phyloP scores from a whole-genome alignment of 1,140 invertebrate genomes.

The Drosophila mojavensis region DNA sequence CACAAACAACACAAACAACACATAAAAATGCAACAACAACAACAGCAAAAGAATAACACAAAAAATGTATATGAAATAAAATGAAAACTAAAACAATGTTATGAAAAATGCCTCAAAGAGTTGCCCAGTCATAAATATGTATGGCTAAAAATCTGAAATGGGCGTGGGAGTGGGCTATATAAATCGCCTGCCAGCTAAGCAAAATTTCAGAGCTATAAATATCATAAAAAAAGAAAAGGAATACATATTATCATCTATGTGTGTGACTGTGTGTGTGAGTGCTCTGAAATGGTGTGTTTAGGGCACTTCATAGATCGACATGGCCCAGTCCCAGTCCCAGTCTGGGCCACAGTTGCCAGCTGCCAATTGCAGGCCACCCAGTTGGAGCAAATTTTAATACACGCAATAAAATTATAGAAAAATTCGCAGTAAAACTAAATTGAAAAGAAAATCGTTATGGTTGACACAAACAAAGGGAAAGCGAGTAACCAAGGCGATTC shows the following conservation, averaged over 20 bases:
- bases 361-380: constrained; percentile 21
- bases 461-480: constrained; percentile 62
- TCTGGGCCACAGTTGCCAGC: background rate
- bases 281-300: constrained; percentile 72
- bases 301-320: constrained; percentile 41
- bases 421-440: constrained; percentile 82
- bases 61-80: constrained; percentile 28
- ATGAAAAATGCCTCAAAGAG: constrained; percentile 54
- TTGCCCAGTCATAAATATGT: constrained; percentile 58
- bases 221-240: constrained; percentile 70
- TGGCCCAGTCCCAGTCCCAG: constrained; percentile 13
- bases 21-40: constrained; percentile 67
- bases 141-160: constrained; percentile 43
- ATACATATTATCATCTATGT: constrained; percentile 40
- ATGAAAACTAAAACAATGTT: constrained; percentile 54
- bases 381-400: constrained; percentile 57
- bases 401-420: constrained; percentile 79
- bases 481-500: constrained; percentile 53
- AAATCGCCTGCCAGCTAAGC: constrained; percentile 78
- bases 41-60: constrained; percentile 23
- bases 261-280: constrained; percentile 17
- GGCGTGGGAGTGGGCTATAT: constrained; percentile 42
- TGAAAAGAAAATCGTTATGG: constrained; percentile 83
- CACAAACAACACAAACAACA: constrained; percentile 58
- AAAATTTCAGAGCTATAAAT: constrained; percentile 75